Evolutionary conservation across 1,140 invertebrate species (phyloP), one percentile per base, ranked within the genome.

Genomic region (Pemphigus obesinymphae): DNA sequence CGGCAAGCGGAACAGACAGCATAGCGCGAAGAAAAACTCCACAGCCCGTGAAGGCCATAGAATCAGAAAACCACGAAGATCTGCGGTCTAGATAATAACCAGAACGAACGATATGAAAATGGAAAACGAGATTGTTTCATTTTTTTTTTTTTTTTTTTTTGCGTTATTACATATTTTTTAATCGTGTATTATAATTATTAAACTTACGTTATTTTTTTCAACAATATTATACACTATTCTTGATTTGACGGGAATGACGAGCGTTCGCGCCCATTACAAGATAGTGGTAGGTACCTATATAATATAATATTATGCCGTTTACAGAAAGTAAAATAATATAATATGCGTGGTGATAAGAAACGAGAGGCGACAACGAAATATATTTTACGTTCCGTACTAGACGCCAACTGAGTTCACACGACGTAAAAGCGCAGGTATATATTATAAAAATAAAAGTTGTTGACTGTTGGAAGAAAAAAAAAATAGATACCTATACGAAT

Each of bases 41-140:
- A 23, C 23, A 80, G 37, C 37, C 76, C 37, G 17, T 80, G 76
- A 80, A 80, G 76, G 76, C 55, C 76, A 29, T 61, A 31, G 55
- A 61, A 61, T 40, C n/a, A 11, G 23, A 58, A 58, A 58, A 80
- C 76, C 75, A 37, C 75, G 75, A 78, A 58, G 75, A 78, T 76
- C 45, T 76, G 73, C 48, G 73, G 73, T 76, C 73, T 76, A 55
- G 73, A 76, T 76, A 76, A 55, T 23, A 40, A 58, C 73, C 73
- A 55, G 73, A 76, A 76, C 73, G 73, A 58, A 55, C 53, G 50
- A 17, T n/a, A n/a, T n/a, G 29, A 31, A 45, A 63, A 63, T 29
- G 34, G 55, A 45, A 58, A 61, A 78, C 37, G 15, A 45, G 23
- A 55, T 37, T 26, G 7, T 55, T 26, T 4, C n/a, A 15, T 50